Conservation (phyloP, 2,113 vertebrate genomes). For the Paraplagusia blochii region DNA sequence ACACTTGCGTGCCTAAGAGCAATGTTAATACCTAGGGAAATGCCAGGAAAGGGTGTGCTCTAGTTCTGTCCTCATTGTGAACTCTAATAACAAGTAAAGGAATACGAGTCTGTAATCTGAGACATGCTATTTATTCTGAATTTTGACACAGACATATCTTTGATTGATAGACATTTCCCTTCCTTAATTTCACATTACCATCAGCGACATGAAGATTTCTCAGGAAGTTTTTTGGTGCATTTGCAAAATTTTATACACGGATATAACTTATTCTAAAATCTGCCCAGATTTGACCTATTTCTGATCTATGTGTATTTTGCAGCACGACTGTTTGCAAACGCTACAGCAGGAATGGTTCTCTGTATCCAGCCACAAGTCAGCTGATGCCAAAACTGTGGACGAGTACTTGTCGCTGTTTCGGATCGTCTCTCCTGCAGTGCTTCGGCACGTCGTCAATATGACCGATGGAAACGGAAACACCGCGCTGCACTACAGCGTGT, state of each 20-base stretch:
- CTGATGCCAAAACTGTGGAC: constrained; percentile 80
- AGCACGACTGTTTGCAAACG: constrained; percentile 89
- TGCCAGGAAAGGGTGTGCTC: constrained; percentile 21
- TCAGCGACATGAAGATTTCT: too few species aligned
- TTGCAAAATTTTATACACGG: too few species aligned
- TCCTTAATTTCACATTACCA: neutral
- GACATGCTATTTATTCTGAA: constrained; percentile 2
- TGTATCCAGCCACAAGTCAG: constrained; percentile 90
- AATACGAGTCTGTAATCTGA: constrained; percentile 34
- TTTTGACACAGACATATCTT: neutral
- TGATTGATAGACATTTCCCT: neutral
- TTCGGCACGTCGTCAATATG: constrained; percentile 89
- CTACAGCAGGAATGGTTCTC: constrained; percentile 96
- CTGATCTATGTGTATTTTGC: constrained; percentile 47
- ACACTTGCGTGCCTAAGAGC: neutral
- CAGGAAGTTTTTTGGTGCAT: too few species aligned
- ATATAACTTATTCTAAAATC: too few species aligned
- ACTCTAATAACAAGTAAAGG: neutral
- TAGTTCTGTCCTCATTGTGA: constrained; percentile 18
- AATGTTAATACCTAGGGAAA: constrained; percentile 14
- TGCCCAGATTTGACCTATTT: neutral
- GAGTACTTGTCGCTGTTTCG: constrained; percentile 84
- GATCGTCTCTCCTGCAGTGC: constrained; percentile 80
- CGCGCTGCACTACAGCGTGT: constrained; percentile 95
- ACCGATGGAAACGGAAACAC: constrained; percentile 95